Evolutionary conservation across 2,797 vertebrate genomes (phyloP), one percentile per base, ranked within the genome.

Genomic region (Neomorphus geoffroyi): DNA sequence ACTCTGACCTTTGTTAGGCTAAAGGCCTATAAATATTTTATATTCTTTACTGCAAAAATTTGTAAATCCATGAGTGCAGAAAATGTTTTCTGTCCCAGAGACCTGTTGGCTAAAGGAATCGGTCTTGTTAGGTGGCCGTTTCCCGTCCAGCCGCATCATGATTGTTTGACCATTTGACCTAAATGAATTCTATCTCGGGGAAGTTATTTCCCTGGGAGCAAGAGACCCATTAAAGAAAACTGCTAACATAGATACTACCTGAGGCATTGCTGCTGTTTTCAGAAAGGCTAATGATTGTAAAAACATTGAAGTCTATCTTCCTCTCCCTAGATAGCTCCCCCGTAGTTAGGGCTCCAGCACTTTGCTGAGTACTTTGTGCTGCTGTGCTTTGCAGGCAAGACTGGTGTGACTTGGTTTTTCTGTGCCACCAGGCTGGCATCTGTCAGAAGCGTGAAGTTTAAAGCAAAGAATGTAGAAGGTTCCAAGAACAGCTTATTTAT

Each of bases 1-100:
- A 30, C 58, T 28, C 8, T 79, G 79, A 91, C 85, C 70, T 90
- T 80, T 89, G 65, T 80, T 82, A 90, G 84, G 35, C 65, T 94
- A 53, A 88, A 91, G 84, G 60, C 32, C 54, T 81, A 22, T 95
- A 66, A 95, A 95, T 97, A 86, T 89, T 95, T 95, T 35, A 96
- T 88, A 32, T 4, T 66, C 64, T 86, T 94, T 70, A 32, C 88
- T 93, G 74, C 33, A 89, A 70, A 94, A 79, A 61, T 81, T 35
- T 77, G 65, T 90, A 82, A 82, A 75, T 80, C 43, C 32, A 1
- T 10, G 39, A 93, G 26, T 7, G 32, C 32, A 86, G 77, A 84
- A 79, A 73, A 70, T 64, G 18, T 80, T 94, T 94, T 72, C 58
- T 80, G 65, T 96, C 86, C 80, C 86, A 89, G 86, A 85, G 78